Evolutionary conservation across 2,797 vertebrate genomes (phyloP).

Genomic region (Lepidocolaptes lacrymiger): DNA sequence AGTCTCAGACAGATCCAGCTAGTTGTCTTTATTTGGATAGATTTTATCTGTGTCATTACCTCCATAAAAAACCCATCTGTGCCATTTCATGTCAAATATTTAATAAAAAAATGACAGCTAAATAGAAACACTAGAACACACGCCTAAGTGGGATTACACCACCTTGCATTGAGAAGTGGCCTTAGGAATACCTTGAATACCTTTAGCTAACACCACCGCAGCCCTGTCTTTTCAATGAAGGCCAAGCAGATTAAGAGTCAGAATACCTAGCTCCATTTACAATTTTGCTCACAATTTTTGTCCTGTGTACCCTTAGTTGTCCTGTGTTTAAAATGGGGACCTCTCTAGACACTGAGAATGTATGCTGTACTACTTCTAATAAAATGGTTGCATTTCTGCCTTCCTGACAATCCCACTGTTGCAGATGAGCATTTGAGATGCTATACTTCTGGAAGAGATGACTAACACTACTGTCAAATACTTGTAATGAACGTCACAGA

Average conservation of each 20-base stretch:
- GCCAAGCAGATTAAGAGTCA: background rate
- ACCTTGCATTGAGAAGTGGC: background rate
- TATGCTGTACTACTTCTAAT: background rate
- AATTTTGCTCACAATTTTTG: background rate
- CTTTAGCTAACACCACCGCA: background rate
- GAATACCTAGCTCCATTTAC: background rate
- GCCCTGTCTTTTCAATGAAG: background rate
- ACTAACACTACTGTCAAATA: slow-evolving; percentile 12
- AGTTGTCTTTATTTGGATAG: background rate
- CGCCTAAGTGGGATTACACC: background rate
- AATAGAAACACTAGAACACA: background rate
- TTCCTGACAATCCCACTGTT: background rate
- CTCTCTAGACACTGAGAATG: background rate
- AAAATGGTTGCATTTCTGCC: background rate
- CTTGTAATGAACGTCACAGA: background rate
- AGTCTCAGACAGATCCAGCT: background rate
- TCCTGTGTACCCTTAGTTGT: background rate
- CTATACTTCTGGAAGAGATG: background rate
- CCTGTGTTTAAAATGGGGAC: background rate
- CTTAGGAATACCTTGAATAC: background rate
- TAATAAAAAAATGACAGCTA: background rate
- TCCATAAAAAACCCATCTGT: background rate
- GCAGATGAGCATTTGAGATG: background rate
- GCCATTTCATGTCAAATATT: background rate
- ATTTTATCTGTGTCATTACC: background rate